Evolutionary conservation across 2,888 invertebrate genomes (phyloP), one percentile per base, ranked within the genome.

Genomic region (Megaustenia siamemsis): DNA sequence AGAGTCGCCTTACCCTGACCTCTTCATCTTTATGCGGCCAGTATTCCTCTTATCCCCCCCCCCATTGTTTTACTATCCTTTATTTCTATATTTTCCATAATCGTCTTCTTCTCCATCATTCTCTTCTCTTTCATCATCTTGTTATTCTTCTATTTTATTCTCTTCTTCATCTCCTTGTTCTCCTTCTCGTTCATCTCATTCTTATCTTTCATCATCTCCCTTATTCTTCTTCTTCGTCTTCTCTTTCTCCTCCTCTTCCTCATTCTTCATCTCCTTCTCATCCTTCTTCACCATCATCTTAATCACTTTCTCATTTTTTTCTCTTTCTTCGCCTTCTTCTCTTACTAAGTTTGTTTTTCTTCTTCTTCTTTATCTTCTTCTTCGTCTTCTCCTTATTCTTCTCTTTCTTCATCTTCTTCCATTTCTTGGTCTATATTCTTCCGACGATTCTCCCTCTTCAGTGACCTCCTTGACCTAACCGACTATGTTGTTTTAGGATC

Each of bases 341-440:
- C 49, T 35, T 53, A 66, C 69, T 69, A n/a, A n/a, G n/a, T n/a
- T n/a, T n/a, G n/a, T n/a, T 38, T 35, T 53, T 75, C n/a, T 68
- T 63, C 24, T 68, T 49, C 35, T 35, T 35, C 35, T 49, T 40
- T 18, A 32, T 68, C 45, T 38, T 40, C 43, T 24, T 38, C 28
- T 15, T 53, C 28, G n/a, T 32, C 63, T 78, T 32, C 24, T 60
- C 28, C 45, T n/a, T n/a, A n/a, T 32, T 68, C 45, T 32, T 28
- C 21, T 28, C n/a, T 66, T n/a, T 28, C 24, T 18, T 12, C 32
- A n/a, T 28, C 32, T 21, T 45, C 45, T n/a, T 24, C 28, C 68
- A 24, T n/a, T 32, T 38, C n/a, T 38, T 35, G 18, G 18, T 38
- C n/a, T 43, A 18, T 49, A 12, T 32, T 32, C 43, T 38, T 38